Conservation (phyloP, 2,113 vertebrate genomes). For the Pterocles burchelli region DNA sequence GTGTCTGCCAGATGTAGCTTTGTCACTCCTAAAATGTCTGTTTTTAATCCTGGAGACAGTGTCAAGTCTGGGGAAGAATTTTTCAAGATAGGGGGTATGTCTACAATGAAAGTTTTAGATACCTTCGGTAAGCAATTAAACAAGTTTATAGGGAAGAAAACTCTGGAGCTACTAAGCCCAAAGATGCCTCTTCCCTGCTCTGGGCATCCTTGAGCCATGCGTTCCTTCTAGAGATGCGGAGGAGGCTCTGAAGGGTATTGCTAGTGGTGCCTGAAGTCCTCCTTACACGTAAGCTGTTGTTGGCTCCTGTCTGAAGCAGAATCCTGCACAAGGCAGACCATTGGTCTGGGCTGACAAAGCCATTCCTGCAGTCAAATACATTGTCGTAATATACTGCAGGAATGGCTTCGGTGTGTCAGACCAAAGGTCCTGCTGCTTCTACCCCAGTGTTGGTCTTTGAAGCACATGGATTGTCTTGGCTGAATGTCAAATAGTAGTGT, state of each 20-base stretch:
- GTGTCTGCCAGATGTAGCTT: background rate
- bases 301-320: background rate
- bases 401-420: background rate
- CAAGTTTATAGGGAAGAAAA: background rate
- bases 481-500: background rate
- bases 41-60: background rate
- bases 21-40: background rate
- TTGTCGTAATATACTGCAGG: background rate
- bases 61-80: background rate
- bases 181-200: background rate
- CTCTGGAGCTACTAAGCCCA: background rate
- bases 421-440: background rate
- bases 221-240: background rate
- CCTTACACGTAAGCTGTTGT: rapidly evolving
- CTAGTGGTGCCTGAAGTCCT: background rate
- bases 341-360: background rate
- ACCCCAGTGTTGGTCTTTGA: background rate
- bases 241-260: background rate
- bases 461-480: background rate
- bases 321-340: background rate
- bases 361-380: background rate
- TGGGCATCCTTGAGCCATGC: background rate
- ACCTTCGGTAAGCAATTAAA: background rate
- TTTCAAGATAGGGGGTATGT: background rate
- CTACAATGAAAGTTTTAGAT: background rate